These are phyloP conservation scores for Brachystomella parvula DNA, from an alignment of 1,140 invertebrate genomes.

Conservation along the genomic window DNA sequence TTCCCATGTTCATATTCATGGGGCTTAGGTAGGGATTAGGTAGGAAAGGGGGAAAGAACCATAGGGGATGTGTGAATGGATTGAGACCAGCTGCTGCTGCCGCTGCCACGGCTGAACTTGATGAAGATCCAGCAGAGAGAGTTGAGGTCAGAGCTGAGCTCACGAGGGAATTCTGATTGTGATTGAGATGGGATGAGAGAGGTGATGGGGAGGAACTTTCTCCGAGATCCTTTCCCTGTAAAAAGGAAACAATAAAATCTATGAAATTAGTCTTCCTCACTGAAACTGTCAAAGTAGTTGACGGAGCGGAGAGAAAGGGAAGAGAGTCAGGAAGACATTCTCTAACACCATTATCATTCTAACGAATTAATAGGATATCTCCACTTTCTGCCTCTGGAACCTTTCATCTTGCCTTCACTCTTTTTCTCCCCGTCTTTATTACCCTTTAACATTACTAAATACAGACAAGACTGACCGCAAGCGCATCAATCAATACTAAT, in stretches of 20 bases:
- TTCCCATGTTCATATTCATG: slow-evolving; percentile 30
- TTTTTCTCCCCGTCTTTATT: no score
- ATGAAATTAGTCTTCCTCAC: no score
- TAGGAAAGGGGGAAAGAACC: slow-evolving; percentile 38
- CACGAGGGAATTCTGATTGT: slow-evolving; percentile 10
- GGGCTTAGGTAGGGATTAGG: slow-evolving; percentile 37
- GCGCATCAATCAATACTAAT: no score
- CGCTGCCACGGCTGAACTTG: slow-evolving; percentile 24
- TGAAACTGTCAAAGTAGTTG: no score
- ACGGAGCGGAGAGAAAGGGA: no score
- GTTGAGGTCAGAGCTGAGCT: slow-evolving; percentile 3
- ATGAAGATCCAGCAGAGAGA: slow-evolving; percentile 10
- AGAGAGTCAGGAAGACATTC: no score
- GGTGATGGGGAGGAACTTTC: background rate
- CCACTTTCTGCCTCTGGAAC: no score
- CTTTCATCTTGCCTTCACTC: no score
- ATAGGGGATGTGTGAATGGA: slow-evolving; percentile 32
- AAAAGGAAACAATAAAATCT: background rate
- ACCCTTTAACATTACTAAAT: no score
- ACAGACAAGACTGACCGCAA: no score
- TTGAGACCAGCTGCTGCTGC: slow-evolving; percentile 17
- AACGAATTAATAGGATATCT: no score
- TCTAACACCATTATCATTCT: no score
- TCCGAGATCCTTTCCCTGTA: slow-evolving; percentile 5
- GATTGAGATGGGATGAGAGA: background rate